Percentiles rank a stretch among this genome's conserved stretches.
These are phyloP conservation scores for Thryonomys swinderianus DNA, from an alignment of 2,113 vertebrate genomes.

Conservation along the genomic window DNA sequence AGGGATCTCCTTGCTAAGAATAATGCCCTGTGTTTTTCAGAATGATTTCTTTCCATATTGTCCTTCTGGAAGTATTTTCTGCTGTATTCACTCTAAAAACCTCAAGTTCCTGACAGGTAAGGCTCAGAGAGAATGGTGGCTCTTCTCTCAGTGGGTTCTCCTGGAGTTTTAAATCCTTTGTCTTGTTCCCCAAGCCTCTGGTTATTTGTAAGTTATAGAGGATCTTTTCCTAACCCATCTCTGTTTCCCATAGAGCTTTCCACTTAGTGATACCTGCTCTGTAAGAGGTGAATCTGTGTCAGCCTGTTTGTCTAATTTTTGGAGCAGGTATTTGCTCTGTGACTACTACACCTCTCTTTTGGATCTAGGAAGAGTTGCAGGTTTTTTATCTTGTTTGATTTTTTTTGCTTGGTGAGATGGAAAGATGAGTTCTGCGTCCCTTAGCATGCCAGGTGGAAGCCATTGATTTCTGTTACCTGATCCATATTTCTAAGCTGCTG, in stretches of 20 bases:
- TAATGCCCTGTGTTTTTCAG: not conserved
- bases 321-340: not conserved
- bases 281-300: not conserved
- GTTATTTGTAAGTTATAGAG: not conserved
- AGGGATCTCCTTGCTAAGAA: not conserved
- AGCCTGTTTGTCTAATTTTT: not conserved
- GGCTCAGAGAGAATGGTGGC: not conserved
- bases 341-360: not conserved
- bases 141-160: too few species aligned
- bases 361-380: not conserved
- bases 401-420: not conserved
- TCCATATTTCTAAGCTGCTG: not conserved
- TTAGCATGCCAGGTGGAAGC: not conserved
- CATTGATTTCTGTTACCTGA: not conserved
- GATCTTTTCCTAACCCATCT: not conserved
- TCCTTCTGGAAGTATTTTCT: not conserved
- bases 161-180: not conserved
- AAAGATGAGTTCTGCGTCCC: not conserved
- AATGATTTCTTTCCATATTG: not conserved
- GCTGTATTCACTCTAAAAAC: not conserved
- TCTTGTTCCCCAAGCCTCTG: not conserved
- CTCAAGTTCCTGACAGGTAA: not conserved
- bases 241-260: not conserved
- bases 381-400: not conserved
- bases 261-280: not conserved